A percentile compares a stretch with the other conserved stretches of the same genome.
Conservation (phyloP, 2,888 invertebrate genomes). For the Prionchulus punctatus region DNA sequence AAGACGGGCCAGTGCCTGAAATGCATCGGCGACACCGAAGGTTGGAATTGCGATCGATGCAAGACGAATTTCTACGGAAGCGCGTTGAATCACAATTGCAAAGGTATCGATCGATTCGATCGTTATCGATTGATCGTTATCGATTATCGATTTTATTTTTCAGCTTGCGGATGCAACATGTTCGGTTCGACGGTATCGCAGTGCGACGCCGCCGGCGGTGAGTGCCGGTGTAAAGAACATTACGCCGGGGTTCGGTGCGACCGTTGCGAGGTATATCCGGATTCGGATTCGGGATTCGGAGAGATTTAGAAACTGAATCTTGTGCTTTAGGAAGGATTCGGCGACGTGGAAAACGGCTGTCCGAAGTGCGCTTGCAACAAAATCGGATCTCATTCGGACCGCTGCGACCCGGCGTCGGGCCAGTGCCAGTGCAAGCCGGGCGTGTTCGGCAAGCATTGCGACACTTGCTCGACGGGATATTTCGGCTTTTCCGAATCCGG, state of each 20-base stretch:
- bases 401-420: slow-evolving; percentile 32
- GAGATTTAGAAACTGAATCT: background rate
- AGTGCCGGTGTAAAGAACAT: slow-evolving; percentile 34
- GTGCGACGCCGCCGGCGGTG: slow-evolving; percentile 51
- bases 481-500: slow-evolving; percentile 29
- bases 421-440: slow-evolving; percentile 37
- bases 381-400: slow-evolving; percentile 27
- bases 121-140: too few relatives aligned
- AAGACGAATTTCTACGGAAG: slow-evolving; percentile 34
- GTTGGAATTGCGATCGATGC: slow-evolving; percentile 51
- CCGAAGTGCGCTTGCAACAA: slow-evolving; percentile 47
- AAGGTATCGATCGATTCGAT: slow-evolving; percentile 25
- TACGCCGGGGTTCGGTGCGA: slow-evolving; percentile 36
- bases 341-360: slow-evolving; percentile 62
- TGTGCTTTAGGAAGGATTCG: slow-evolving; percentile 45
- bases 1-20: slow-evolving; percentile 66
- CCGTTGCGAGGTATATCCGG: slow-evolving; percentile 24
- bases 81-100: slow-evolving; percentile 23
- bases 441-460: slow-evolving; percentile 34
- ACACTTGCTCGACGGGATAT: slow-evolving; percentile 30
- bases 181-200: slow-evolving; percentile 51
- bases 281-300: background rate
- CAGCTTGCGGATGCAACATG: slow-evolving; percentile 54
- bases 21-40: slow-evolving; percentile 56
- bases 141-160: slow-evolving; percentile 17